Percentiles rank a stretch among this genome's conserved stretches.
phyloP scores from a whole-genome alignment of 1,140 invertebrate species.

The Drosophila seguyi region DNA sequence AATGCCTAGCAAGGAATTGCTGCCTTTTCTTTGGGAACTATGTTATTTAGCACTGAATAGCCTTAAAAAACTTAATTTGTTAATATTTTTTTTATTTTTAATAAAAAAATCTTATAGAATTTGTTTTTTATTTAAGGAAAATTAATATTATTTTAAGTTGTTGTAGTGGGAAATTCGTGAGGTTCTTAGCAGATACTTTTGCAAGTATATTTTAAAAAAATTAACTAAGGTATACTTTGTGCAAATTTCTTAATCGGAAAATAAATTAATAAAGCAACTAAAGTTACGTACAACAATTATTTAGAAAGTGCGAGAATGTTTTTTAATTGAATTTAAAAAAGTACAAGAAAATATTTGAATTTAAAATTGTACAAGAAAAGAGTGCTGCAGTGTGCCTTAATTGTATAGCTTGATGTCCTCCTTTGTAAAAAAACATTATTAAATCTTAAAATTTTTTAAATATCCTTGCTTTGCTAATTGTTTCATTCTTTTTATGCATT shows the following conservation, averaged over 20 bases:
- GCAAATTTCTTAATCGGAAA: neutral
- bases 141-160: neutral
- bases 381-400: neutral
- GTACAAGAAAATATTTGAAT: neutral
- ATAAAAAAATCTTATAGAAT: neutral
- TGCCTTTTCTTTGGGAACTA: neutral
- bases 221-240: neutral
- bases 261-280: neutral
- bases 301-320: too few relatives aligned
- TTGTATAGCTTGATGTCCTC: neutral
- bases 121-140: too few relatives aligned
- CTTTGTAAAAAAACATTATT: too few relatives aligned
- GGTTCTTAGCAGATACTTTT: neutral
- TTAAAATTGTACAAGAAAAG: neutral
- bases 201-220: neutral
- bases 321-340: too few relatives aligned
- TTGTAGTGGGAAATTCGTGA: neutral
- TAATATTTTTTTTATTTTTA: too few relatives aligned
- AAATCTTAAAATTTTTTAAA: neutral
- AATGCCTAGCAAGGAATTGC: neutral
- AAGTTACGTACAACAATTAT: too few relatives aligned
- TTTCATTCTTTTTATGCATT: slow-evolving; percentile 9
- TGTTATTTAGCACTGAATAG: neutral
- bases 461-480: neutral
- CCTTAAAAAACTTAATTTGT: neutral